These are phyloP conservation scores for Cepaea hortensis DNA, from an alignment of 2,888 invertebrate genomes.

Conservation along the genomic window DNA sequence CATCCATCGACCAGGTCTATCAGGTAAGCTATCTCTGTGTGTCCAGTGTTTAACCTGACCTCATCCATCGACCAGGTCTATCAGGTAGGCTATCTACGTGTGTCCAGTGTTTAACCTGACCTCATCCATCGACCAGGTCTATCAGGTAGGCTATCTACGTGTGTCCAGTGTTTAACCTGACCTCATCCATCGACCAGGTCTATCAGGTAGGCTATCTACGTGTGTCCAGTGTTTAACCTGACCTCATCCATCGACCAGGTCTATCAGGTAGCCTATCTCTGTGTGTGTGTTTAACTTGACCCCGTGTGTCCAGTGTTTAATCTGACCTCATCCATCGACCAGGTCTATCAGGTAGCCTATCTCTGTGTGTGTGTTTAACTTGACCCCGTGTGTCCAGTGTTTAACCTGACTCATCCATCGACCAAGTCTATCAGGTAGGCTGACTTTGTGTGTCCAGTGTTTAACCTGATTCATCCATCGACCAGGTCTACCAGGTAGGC, in stretches of 20 bases:
- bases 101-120: background rate
- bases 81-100: background rate
- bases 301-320: background rate
- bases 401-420: conserved; percentile 13
- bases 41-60: conserved; percentile 3
- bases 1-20: background rate
- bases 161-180: background rate
- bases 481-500: background rate
- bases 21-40: background rate
- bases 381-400: too few relatives aligned
- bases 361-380: too few relatives aligned
- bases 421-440: background rate
- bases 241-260: background rate
- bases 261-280: background rate
- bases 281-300: too few relatives aligned
- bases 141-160: background rate
- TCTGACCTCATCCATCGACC: background rate
- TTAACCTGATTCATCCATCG: background rate
- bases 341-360: background rate
- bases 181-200: background rate
- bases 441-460: background rate
- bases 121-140: background rate
- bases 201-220: background rate
- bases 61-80: background rate
- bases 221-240: conserved; percentile 2